Percentiles rank a stretch among this genome's conserved stretches.
Evolutionary conservation across 1,140 invertebrate genomes (phyloP).

Genomic region (Brachionus plicatilis): DNA sequence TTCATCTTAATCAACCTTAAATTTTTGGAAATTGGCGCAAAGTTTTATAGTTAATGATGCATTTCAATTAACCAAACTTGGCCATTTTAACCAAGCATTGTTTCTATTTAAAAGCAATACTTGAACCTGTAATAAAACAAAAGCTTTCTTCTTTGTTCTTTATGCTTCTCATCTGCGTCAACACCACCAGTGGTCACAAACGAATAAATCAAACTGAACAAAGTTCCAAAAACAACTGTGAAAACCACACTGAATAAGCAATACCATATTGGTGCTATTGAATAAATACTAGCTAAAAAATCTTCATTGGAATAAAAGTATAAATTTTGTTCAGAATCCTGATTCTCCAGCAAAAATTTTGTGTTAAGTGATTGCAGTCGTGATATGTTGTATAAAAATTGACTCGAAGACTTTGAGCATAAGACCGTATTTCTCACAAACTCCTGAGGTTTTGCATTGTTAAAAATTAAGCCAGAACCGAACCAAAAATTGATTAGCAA

Average conservation of each 20-base stretch:
- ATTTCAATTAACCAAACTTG: neutral
- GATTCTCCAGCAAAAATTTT: neutral
- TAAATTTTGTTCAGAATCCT: neutral
- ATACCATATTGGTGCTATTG: slow-evolving; percentile 26
- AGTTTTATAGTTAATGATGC: neutral
- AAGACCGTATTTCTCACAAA: neutral
- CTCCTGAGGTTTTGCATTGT: neutral
- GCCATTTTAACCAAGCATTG: neutral
- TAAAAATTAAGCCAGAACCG: neutral
- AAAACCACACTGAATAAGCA: slow-evolving; percentile 20
- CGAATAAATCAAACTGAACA: slow-evolving; percentile 28
- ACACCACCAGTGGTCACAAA: neutral
- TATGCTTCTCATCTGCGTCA: neutral
- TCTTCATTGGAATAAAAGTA: neutral
- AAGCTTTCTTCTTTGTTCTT: neutral
- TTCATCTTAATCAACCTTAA: neutral
- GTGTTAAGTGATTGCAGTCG: neutral
- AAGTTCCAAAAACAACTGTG: neutral
- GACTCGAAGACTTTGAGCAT: neutral
- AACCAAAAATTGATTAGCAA: slow-evolving; percentile 4
- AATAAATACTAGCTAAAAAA: neutral
- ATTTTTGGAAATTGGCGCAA: neutral
- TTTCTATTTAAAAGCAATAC: neutral
- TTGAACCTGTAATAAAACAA: slow-evolving; percentile 23
- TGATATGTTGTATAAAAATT: neutral